A percentile compares a stretch with the other conserved stretches of the same genome.
phyloP scores from a whole-genome alignment of 2,113 vertebrate genomes.

The Larimichthys crocea region DNA sequence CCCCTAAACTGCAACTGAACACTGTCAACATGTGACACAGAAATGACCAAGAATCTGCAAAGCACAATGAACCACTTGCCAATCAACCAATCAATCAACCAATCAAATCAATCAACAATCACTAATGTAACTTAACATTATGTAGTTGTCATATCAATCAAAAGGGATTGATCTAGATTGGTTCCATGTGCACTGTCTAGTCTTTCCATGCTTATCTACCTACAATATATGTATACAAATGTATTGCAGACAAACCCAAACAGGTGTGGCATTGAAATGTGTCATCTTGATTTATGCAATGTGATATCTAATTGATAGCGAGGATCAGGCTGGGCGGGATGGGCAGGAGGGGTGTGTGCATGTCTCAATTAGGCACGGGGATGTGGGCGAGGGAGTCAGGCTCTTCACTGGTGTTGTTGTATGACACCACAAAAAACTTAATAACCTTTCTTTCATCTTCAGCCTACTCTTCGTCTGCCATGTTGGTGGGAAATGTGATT shows the following conservation, averaged over 20 bases:
- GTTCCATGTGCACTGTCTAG: background rate
- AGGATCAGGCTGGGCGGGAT: constrained; percentile 17
- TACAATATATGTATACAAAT: background rate
- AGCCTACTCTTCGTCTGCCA: no score
- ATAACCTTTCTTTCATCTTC: no score
- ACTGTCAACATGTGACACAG: background rate
- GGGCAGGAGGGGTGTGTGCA: constrained; percentile 33
- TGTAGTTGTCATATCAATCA: background rate
- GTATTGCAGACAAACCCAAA: background rate
- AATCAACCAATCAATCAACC: no score
- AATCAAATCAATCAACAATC: no score
- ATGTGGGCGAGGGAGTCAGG: constrained; percentile 41
- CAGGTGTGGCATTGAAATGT: constrained; percentile 1
- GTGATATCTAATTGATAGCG: background rate
- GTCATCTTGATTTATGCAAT: constrained; percentile 39
- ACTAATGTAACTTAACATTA: constrained; percentile 10
- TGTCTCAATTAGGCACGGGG: constrained; percentile 52
- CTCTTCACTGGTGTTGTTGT: constrained; percentile 59
- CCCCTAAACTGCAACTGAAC: background rate
- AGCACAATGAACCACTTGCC: background rate
- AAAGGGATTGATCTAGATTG: background rate
- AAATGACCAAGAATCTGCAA: constrained; percentile 1
- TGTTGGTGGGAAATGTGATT: no score
- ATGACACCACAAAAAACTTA: constrained; percentile 71
- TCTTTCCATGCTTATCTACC: background rate